Conservation (phyloP, 2,888 invertebrate genomes). For the Aleiodes leptofemur region DNA sequence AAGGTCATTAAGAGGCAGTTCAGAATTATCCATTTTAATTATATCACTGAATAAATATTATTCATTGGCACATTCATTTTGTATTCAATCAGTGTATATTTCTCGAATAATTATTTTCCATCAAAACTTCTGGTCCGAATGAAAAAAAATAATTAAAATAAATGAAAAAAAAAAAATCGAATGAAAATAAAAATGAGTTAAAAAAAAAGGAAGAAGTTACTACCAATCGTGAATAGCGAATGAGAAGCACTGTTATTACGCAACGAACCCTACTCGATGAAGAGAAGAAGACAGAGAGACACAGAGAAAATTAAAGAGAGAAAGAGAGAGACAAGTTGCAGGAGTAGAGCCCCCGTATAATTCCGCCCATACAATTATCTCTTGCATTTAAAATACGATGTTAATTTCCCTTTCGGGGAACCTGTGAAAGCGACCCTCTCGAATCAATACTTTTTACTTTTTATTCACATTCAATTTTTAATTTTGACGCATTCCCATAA, state of each 20-base stretch:
- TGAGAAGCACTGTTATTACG: slow-evolving; percentile 57
- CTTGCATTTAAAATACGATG: slow-evolving; percentile 74
- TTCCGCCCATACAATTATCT: slow-evolving; percentile 75
- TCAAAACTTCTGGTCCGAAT: slow-evolving; percentile 25
- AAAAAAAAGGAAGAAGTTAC: not conserved
- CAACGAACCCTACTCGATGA: slow-evolving; percentile 60
- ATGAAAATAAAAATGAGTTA: too few species aligned
- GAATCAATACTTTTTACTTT: slow-evolving; percentile 64
- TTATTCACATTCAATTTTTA: too few species aligned
- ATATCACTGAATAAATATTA: slow-evolving; percentile 26
- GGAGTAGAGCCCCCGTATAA: slow-evolving; percentile 66
- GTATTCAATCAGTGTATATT: slow-evolving; percentile 31
- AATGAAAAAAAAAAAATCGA: slow-evolving; percentile 2
- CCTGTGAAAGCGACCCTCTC: slow-evolving; percentile 54
- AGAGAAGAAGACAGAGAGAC: slow-evolving; percentile 3
- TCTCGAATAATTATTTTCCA: slow-evolving; percentile 28
- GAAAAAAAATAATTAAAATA: not conserved
- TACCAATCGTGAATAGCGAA: slow-evolving; percentile 22
- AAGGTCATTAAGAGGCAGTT: slow-evolving; percentile 15
- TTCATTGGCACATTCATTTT: slow-evolving; percentile 19
- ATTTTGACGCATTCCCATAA: too few species aligned
- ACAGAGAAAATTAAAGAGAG: not conserved
- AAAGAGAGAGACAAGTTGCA: slow-evolving; percentile 55
- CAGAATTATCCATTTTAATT: slow-evolving; percentile 27
- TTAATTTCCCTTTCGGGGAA: slow-evolving; percentile 70